Base-by-base conservation (phyloP, 1,140 invertebrate species). In the Zaprionus taronus region DNA sequence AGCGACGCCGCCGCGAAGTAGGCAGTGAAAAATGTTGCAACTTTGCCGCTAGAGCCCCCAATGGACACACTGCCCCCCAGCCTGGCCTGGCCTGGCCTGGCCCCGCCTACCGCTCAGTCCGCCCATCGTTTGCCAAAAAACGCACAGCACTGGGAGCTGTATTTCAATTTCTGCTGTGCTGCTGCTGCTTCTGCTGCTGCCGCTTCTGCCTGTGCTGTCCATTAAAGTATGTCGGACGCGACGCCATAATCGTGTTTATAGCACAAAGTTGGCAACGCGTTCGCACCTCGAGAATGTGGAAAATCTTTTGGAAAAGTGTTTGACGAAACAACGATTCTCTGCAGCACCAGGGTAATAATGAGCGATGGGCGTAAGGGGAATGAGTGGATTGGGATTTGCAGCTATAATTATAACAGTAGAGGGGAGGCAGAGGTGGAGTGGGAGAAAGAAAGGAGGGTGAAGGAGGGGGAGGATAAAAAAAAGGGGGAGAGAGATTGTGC, bases 111-210 rank as follows among this genome's bases (percentile, higher is more conserved):
- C 9, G 28, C 28, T 31, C 28, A 31, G 28, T 2, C 51, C 4
- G 60, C n/a, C 47, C 22, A 66, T 62, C 20, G 71, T 12, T 38
- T 28, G 47, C 53, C 22, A 20, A 76, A 83, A 86, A 84, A 79
- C 89, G 84, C 83, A 77, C 81, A 77, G 44, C 58, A 24, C n/a
- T 0, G 84, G 84, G 84, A 83, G 84, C 84, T 73, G 84, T 87
- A 87, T 87, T 87, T 87, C 84, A 87, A 87, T 87, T 87, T 87
- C 67, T 89, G 81, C 63, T 81, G 66, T 77, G 82, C 78, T 81
- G 41, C 38, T 41, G 12, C 15, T n/a, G 15, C 38, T 7, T 78
- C 78, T 81, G 41, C 38, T 41, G 12, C 15, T n/a, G 15, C 38
- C 3, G 2, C 38, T 47, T 0, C 41, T 47, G 5, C 81, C 77